Base-by-base conservation (phyloP, 2,797 vertebrate genomes). In the Potorous gilbertii region DNA sequence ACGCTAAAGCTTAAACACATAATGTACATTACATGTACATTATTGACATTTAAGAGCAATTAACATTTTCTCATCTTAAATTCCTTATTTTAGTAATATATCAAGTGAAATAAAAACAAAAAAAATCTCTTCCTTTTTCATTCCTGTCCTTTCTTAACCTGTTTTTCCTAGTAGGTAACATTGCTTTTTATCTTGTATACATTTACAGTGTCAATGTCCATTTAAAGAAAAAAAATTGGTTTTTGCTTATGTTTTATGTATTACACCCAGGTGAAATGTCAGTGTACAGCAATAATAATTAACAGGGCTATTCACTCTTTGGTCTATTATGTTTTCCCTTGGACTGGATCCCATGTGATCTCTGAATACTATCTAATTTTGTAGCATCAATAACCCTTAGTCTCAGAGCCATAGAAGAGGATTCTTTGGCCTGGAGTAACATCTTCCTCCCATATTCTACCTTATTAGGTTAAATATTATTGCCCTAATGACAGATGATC, bases 201-300 rank as follows among this genome's bases (percentile, higher is more conserved):
- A 94, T 55, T 54, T 92, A 55, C 46, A 93, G 54, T 94, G 90
- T 40, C 93, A 96, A 95, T 34, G 92, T 31, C 28, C 55, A 93
- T 97, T 93, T 95, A 95, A 91, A 96, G 28, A 94, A 18, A 95
- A 92, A 92, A 13, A 54, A 3, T 55, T 93, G 57, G 34, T 94
- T 96, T 95, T 91, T 94, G 50, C 40, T 94, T 93, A 29, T 95
- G 29, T 90, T 91, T 95, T 94, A 54, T 52, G 90, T 5, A 46
- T 87, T 92, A 93, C 1, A 94, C 40, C 50, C 90, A 91, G 93
- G 34, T 92, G 93, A 97, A 52, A 18, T 18, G 66, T 94, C 40
- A 94, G 4, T 59, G 12, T 34, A 92, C 87, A 94, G 16, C 55
- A 55, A 6, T 94, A 89, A 40, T 95, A 90, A 89, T 94, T 27